Percentiles rank a stretch among this genome's conserved stretches.
These are phyloP conservation scores for Corythucha ciliata DNA, from an alignment of 2,888 invertebrate genomes.

Conservation along the genomic window DNA sequence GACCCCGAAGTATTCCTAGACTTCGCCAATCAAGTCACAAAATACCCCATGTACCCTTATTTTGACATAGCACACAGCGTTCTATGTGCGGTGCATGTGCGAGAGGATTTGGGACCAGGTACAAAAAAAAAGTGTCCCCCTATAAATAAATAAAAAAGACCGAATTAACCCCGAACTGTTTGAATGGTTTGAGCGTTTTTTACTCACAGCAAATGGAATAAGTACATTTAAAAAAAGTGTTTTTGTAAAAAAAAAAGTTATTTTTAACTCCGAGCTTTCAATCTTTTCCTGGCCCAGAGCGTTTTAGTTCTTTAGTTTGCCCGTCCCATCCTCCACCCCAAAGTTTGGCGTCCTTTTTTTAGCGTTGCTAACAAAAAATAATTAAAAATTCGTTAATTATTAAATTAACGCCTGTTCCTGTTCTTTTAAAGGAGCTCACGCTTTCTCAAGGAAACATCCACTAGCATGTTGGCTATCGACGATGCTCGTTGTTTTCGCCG, in stretches of 20 bases:
- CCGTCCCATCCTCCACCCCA: background rate
- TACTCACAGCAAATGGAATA: background rate
- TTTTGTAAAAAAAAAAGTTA: background rate
- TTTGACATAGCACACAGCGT: conserved; percentile 97
- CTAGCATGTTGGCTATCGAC: conserved; percentile 95
- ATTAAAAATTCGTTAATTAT: no score
- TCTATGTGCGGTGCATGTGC: conserved; percentile 84
- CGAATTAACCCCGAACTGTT: background rate
- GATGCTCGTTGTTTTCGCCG: conserved; percentile 95
- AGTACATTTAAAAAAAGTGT: background rate
- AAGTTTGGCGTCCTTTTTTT: no score
- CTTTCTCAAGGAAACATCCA: conserved; percentile 94
- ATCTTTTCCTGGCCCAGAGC: background rate
- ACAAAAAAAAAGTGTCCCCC: no score
- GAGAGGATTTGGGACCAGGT: conserved; percentile 91
- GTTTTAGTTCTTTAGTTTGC: no score
- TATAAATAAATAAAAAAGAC: background rate
- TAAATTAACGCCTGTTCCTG: no score
- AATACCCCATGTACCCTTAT: conserved; percentile 98
- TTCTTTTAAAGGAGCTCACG: conserved; percentile 59
- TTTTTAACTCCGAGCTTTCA: background rate
- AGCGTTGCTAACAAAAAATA: no score
- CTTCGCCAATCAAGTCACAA: conserved; percentile 96
- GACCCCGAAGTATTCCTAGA: conserved; percentile 95
- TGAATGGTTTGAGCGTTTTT: background rate